These are phyloP conservation scores for Larimichthys polyactis DNA, from an alignment of 2,113 vertebrate species.

Conservation along the genomic window DNA sequence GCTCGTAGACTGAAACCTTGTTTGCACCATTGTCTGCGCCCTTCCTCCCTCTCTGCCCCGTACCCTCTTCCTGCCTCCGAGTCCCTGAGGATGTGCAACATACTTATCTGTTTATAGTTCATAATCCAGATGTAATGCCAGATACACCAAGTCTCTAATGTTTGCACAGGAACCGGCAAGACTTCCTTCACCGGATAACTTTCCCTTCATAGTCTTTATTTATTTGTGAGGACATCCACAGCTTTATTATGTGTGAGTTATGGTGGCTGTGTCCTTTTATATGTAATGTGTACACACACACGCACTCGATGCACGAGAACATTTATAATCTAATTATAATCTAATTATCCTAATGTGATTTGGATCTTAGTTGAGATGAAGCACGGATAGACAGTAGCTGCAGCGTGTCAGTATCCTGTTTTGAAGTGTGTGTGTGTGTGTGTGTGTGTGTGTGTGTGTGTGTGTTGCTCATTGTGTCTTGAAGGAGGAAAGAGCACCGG, in stretches of 20 bases:
- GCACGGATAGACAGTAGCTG: neutral
- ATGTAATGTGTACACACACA: neutral
- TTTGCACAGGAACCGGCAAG: constrained; percentile 13
- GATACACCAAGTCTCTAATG: neutral
- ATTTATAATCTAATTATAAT: neutral
- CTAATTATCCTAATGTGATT: constrained; percentile 4
- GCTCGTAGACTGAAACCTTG: neutral
- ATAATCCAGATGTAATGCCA: neutral
- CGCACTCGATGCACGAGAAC: neutral
- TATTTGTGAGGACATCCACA: neutral
- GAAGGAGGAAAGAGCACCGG: neutral
- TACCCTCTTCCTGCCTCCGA: constrained; percentile 32
- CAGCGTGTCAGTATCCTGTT: neutral
- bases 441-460: neutral
- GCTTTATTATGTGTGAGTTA: neutral
- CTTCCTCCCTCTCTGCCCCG: constrained; percentile 1
- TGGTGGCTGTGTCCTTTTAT: neutral
- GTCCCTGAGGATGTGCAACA: constrained; percentile 36
- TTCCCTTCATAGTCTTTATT: neutral
- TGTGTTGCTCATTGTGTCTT: neutral
- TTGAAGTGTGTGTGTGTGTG: neutral
- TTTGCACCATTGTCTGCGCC: neutral
- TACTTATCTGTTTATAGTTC: constrained; percentile 10
- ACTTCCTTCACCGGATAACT: neutral
- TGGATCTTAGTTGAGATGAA: neutral